Evolutionary conservation across 1,140 invertebrate genomes (phyloP), one percentile per base, ranked within the genome.

Genomic region (Drosophila sucinea): DNA sequence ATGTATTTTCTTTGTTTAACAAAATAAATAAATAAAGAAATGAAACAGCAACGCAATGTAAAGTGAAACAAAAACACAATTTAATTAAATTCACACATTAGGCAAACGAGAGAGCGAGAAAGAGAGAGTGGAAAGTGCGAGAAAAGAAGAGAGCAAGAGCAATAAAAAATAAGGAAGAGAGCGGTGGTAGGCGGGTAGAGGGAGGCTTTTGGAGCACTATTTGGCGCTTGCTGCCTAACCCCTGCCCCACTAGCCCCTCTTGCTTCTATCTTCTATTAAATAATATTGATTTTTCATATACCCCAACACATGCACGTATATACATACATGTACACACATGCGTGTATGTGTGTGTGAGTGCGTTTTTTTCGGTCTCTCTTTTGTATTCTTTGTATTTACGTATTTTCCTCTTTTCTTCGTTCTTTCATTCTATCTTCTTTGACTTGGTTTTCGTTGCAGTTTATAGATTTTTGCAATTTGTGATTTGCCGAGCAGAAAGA

Each of bases 391-490:
- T 51, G 44, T 51, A 51, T 51, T 51, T 51, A 51, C 44, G 44
- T 51, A 27, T 51, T 51, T 51, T 25, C 23, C 44, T 78, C 82
- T 83, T 77, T 81, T 74, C 64, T 80, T 73, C 69, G 73, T 64
- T 77, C 41, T 69, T 65, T 69, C 35, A 71, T 67, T 71, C 55
- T 51, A 25, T 51, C 44, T 51, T 27, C 23, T 51, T 51, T 27
- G 44, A 25, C 44, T 73, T 74, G 65, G 55, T 40, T 61, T 85
- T 91, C 81, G 77, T 91, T 91, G 85, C 90, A 91, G 90, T 91
- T 91, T 91, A 91, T 91, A 83, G 86, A 91, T 90, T 91, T 91
- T 91, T 85, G 85, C 85, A 84, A 75, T 84, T 73, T 87, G 79
- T 79, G 84, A 64, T 35, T 80, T 76, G 83, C 77, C 73, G 73